Percentiles rank a stretch among this genome's conserved stretches.
Conservation (phyloP, 2,888 invertebrate species). For the Amphiduros pacificus region DNA sequence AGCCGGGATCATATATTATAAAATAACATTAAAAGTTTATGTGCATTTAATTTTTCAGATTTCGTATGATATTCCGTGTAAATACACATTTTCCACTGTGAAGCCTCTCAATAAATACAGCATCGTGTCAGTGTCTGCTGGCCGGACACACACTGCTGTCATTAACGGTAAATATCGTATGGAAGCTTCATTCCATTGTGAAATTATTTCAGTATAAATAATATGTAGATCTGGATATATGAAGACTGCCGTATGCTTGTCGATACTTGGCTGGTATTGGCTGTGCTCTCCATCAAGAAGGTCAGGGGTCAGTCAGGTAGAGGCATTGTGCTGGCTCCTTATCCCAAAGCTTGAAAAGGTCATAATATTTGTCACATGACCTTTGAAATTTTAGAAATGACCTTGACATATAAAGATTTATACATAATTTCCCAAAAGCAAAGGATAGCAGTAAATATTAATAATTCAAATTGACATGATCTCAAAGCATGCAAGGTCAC, state of each 20-base stretch:
- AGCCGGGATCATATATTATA: too few relatives aligned
- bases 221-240: background rate
- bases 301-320: too few relatives aligned
- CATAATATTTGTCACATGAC: too few relatives aligned
- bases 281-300: too few relatives aligned
- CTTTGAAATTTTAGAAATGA: background rate
- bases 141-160: constrained; percentile 53
- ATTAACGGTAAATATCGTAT: constrained; percentile 47
- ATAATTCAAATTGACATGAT: too few relatives aligned
- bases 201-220: background rate
- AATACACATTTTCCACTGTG: constrained; percentile 49
- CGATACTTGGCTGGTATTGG: too few relatives aligned
- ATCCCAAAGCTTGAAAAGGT: too few relatives aligned
- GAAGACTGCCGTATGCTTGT: background rate
- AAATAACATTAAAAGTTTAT: too few relatives aligned
- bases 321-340: too few relatives aligned
- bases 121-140: constrained; percentile 47
- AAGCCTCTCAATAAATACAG: constrained; percentile 47
- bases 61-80: constrained; percentile 54
- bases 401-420: background rate
- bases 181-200: background rate
- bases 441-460: too few relatives aligned
- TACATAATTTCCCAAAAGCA: background rate
- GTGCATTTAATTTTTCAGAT: too few relatives aligned
- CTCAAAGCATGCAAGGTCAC: too few relatives aligned